phyloP scores from a whole-genome alignment of 2,797 vertebrate genomes.

The Lerista edwardsae region DNA sequence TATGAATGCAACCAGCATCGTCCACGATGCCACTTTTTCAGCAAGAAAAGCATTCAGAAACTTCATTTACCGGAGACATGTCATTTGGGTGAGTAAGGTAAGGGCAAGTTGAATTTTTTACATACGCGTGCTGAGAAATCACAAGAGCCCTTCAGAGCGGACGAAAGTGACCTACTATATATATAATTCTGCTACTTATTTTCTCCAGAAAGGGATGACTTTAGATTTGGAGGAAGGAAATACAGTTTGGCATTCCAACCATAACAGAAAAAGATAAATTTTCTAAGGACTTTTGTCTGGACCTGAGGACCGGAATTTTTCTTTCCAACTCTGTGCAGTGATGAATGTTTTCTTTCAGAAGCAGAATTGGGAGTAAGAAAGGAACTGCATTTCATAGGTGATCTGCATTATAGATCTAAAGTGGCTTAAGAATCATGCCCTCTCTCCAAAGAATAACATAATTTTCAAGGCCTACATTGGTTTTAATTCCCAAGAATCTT shows the following conservation, averaged over 20 bases:
- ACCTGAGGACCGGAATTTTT: neutral
- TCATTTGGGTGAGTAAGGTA: neutral
- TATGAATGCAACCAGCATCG: neutral
- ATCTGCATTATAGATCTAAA: neutral
- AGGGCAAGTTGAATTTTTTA: neutral
- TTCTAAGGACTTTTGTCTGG: neutral
- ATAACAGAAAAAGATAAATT: neutral
- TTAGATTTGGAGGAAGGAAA: neutral
- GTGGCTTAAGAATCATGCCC: neutral
- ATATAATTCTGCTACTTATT: neutral
- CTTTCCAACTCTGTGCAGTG: neutral
- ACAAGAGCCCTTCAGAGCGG: neutral
- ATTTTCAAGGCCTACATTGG: neutral
- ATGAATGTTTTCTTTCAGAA: neutral
- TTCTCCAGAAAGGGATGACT: neutral
- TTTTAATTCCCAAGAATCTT: neutral
- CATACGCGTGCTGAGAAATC: neutral
- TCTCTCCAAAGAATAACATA: neutral
- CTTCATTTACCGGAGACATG: neutral
- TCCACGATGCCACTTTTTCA: slow-evolving; percentile 19
- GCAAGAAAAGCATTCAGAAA: neutral
- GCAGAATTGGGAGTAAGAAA: neutral
- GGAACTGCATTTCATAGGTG: neutral
- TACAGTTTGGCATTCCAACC: neutral
- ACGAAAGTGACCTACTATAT: neutral